Conservation (phyloP, 2,797 vertebrate species). For the Cercopithecus hamlyni region DNA sequence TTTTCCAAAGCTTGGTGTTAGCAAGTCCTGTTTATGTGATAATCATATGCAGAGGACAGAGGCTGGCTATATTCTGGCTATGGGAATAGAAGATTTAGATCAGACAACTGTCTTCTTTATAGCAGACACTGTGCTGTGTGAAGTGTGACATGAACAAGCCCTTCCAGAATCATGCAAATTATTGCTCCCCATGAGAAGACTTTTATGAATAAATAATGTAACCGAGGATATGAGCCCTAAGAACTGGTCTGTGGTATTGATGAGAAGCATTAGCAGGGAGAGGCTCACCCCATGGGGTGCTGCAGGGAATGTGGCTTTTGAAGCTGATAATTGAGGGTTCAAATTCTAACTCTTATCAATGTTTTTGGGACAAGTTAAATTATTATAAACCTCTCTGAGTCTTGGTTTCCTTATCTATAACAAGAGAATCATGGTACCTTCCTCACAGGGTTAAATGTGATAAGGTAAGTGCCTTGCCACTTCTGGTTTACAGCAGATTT, state of each 20-base stretch:
- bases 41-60: neutral
- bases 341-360: neutral
- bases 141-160: neutral
- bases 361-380: neutral
- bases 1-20: neutral
- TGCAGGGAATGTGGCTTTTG: too few relatives aligned
- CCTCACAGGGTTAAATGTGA: neutral
- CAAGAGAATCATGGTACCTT: neutral
- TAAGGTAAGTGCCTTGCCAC: neutral
- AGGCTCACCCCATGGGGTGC: neutral
- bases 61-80: neutral
- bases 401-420: neutral
- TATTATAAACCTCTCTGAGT: neutral
- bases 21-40: neutral
- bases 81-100: neutral
- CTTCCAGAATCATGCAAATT: neutral
- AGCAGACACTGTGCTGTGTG: neutral
- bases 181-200: rapidly evolving
- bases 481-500: neutral
- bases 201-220: neutral
- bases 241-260: neutral
- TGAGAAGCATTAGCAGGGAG: neutral
- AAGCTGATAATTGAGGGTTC: neutral
- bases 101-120: neutral
- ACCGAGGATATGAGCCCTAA: rapidly evolving